These are phyloP conservation scores for Drosophila rufa DNA, from an alignment of 1,140 invertebrate genomes.

Conservation along the genomic window DNA sequence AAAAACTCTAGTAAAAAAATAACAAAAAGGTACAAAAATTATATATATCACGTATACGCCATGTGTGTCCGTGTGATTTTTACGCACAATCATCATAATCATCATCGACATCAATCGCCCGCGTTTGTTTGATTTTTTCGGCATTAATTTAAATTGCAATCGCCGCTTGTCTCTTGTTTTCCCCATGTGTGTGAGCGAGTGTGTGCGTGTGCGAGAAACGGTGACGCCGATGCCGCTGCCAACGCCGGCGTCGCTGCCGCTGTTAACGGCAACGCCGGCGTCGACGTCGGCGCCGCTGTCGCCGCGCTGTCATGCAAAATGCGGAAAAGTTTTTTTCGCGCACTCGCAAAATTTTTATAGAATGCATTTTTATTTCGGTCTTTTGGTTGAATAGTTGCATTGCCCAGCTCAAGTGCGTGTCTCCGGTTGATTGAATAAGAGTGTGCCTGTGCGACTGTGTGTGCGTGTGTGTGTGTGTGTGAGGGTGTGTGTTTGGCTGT, in stretches of 20 bases:
- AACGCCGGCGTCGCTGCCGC: conserved; percentile 48
- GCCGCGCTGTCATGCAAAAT: conserved; percentile 75
- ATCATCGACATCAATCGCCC: conserved; percentile 57
- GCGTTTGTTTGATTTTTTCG: conserved; percentile 64
- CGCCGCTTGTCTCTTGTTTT: conserved; percentile 41
- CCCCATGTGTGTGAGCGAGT: conserved; percentile 25
- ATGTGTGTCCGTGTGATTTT: conserved; percentile 48
- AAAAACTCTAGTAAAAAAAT: not conserved
- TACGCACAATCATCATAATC: conserved; percentile 56
- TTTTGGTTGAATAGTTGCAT: conserved; percentile 83
- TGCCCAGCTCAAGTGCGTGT: conserved; percentile 66
- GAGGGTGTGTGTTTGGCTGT: conserved; percentile 7
- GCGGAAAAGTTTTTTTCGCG: conserved; percentile 82
- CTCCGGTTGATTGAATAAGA: conserved; percentile 52
- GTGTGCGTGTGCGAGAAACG: conserved; percentile 43
- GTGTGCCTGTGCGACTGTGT: conserved; percentile 22
- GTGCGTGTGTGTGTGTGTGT: not conserved
- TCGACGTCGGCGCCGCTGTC: conserved; percentile 47
- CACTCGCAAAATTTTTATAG: conserved; percentile 83
- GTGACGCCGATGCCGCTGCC: conserved; percentile 22
- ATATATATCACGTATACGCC: conserved; percentile 69
- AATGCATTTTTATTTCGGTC: conserved; percentile 83
- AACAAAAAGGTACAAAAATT: not conserved
- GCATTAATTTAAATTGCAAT: conserved; percentile 67
- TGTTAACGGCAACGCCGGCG: conserved; percentile 9